Base-by-base conservation (phyloP, 2,797 vertebrate species). In the Sebastes goodei region DNA sequence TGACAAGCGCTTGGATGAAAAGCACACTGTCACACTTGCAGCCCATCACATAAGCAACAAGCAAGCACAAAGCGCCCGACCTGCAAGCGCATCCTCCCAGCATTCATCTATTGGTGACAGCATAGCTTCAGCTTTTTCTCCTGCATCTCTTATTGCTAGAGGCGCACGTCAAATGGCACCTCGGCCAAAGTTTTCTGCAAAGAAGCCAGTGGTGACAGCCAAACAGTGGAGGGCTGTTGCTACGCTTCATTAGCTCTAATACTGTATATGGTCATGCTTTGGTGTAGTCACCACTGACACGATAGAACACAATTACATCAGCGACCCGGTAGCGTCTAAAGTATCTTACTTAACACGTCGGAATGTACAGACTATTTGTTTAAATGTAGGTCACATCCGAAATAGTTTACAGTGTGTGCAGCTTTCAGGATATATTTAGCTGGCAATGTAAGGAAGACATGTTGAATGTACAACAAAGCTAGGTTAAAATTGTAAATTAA, bases 151-250 rank as follows among this genome's bases (percentile, higher is more conserved):
- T 89, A 93, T 94, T 77, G 94, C 96, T 71, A 84, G 93, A 86
- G 92, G 89, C 46, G 88, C 86, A 68, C 92, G 96, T 87, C 96
- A 97, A 89, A 93, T 97, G 92, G 97, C 98, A 88, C 98, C 98
- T 0, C 96, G 95, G 92, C 99, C 99, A 83, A 99, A 95, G 82
- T 99, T 99, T 94, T 98, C 97, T 71, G 99, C 99, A 73, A 99
- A 97, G 96, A 99, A 97, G 93, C 95, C 96, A 62, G 94, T 94
- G 2, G 93, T 94, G 88, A 81, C 89, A 71, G 91, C 94, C 76
- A 97, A 98, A 96, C 97, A 98, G 93, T 99, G 98, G 99, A 98
- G 95, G 94, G 96, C 97, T 78, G 96, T 98, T 6, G 81, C 95
- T 64, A 91, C 95, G 76, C 94, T 94, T 82, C 95, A 96, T 93